phyloP scores from a whole-genome alignment of 2,113 vertebrate species.

The Grantiella picta region DNA sequence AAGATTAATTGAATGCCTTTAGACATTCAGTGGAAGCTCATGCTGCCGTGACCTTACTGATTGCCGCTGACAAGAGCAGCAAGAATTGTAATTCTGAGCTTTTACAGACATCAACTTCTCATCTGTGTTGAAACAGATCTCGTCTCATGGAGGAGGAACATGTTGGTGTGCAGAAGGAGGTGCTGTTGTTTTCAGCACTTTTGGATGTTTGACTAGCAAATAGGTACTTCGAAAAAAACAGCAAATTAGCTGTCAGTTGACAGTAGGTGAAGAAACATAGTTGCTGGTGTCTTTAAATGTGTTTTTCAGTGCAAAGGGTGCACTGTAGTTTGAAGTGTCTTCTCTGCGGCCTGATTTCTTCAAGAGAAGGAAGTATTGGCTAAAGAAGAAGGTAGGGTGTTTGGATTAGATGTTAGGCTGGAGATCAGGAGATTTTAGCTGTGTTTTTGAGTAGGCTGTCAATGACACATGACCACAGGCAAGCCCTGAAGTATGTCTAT shows the following conservation, averaged over 20 bases:
- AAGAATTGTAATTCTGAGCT: slow-evolving; percentile 34
- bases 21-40: neutral
- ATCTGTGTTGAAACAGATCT: neutral
- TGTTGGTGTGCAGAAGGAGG: neutral
- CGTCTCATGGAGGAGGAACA: neutral
- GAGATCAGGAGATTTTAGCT: neutral
- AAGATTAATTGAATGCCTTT: slow-evolving; percentile 56
- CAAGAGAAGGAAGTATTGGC: neutral
- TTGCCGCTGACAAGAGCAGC: neutral
- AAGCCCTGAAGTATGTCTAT: neutral
- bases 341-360: neutral
- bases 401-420: neutral
- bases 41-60: slow-evolving; percentile 20
- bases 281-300: neutral
- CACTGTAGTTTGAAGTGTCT: neutral
- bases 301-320: neutral
- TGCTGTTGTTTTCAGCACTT: neutral
- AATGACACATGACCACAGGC: neutral
- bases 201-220: neutral
- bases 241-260: neutral
- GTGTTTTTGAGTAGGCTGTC: neutral
- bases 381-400: neutral
- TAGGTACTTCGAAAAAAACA: neutral
- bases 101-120: slow-evolving; percentile 23
- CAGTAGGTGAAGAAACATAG: neutral